phyloP scores from a whole-genome alignment of 2,888 invertebrate genomes.

The Cheilosia grossa region DNA sequence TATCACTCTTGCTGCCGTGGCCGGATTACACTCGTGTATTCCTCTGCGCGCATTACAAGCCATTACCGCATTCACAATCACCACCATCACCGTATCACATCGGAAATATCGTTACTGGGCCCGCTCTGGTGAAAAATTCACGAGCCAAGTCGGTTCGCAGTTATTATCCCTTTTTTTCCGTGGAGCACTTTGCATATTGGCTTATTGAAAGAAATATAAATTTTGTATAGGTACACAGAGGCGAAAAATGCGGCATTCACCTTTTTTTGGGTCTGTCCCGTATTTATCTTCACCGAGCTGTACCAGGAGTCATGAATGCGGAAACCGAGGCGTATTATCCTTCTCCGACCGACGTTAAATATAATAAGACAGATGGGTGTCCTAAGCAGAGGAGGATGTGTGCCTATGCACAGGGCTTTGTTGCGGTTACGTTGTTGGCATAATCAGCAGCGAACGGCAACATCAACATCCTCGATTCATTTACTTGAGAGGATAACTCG shows the following conservation, averaged over 20 bases:
- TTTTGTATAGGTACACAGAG: constrained; percentile 46
- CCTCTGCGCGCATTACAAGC: too few species aligned
- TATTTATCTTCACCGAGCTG: constrained; percentile 36
- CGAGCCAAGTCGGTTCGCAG: constrained; percentile 24
- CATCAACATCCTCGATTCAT: constrained; percentile 33
- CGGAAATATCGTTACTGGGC: constrained; percentile 35
- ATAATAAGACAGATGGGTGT: constrained; percentile 68
- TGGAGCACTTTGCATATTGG: constrained; percentile 27
- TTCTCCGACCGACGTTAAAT: constrained; percentile 62
- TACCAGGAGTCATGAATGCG: constrained; percentile 32
- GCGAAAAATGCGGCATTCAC: neutral
- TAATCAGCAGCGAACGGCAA: constrained; percentile 16
- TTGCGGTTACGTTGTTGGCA: constrained; percentile 13
- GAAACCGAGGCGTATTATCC: constrained; percentile 59
- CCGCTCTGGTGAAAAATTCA: constrained; percentile 60
- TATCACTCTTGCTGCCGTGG: constrained; percentile 41
- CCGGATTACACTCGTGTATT: constrained; percentile 2
- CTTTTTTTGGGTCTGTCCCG: neutral
- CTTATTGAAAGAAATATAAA: constrained; percentile 42
- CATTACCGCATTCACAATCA: neutral
- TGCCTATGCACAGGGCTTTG: neutral
- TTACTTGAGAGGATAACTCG: constrained; percentile 44
- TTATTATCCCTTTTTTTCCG: constrained; percentile 43
- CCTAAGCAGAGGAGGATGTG: constrained; percentile 25
- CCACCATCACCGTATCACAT: neutral